Evolutionary conservation across 2,113 vertebrate genomes (phyloP).

Genomic region (Phrynosoma platyrhinos): DNA sequence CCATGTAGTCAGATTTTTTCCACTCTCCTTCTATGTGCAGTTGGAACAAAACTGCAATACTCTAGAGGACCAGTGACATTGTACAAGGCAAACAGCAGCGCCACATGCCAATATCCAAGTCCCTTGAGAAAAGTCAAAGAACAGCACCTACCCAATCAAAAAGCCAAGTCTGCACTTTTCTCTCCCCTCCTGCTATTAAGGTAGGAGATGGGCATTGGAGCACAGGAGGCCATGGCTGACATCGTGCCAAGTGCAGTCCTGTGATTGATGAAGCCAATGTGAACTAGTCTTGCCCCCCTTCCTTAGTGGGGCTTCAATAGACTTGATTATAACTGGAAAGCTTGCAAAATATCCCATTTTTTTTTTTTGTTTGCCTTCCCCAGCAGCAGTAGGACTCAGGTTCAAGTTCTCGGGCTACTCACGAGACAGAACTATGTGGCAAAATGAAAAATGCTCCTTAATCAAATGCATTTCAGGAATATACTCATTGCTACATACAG

Average conservation of each 20-base stretch:
- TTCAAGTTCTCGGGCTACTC: slow-evolving; percentile 1
- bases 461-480: background rate
- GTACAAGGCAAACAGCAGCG: slow-evolving; percentile 32
- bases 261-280: background rate
- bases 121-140: slow-evolving; percentile 32
- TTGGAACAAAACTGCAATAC: slow-evolving; percentile 12
- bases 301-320: background rate
- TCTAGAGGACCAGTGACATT: background rate
- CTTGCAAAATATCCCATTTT: background rate
- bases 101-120: slow-evolving; percentile 25
- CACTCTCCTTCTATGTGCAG: background rate
- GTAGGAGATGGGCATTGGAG: slow-evolving; percentile 10
- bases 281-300: slow-evolving; percentile 25
- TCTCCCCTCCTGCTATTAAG: slow-evolving; percentile 25
- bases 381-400: background rate
- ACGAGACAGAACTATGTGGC: slow-evolving; percentile 8
- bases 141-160: slow-evolving; percentile 22
- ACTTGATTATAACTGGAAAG: slow-evolving; percentile 11
- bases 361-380: slow-evolving; percentile 9
- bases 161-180: slow-evolving; percentile 14
- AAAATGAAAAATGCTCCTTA: background rate
- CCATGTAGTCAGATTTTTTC: background rate
- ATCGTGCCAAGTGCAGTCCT: background rate
- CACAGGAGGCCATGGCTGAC: slow-evolving; percentile 19
- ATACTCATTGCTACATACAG: background rate